A percentile compares a stretch with the other conserved stretches of the same genome.
Evolutionary conservation across 1,140 invertebrate genomes (phyloP).

Genomic region (Achatina immaculata): DNA sequence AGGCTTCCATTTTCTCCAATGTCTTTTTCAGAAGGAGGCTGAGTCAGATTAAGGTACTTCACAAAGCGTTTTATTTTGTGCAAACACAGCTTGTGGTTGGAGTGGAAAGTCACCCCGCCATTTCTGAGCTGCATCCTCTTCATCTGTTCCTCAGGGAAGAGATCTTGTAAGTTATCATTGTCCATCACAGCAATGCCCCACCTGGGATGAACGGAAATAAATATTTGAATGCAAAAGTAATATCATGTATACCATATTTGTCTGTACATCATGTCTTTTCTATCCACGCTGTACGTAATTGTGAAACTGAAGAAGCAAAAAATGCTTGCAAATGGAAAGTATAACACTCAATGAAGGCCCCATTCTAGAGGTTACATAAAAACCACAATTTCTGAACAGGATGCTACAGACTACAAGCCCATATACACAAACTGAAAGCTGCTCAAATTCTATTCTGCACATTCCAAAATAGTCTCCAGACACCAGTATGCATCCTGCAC

Average conservation of each 20-base stretch:
- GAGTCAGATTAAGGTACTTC: constrained; percentile 65
- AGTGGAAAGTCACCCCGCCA: constrained; percentile 88
- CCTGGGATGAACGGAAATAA: too few species aligned
- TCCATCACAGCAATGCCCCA: constrained; percentile 85
- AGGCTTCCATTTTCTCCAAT: constrained; percentile 93
- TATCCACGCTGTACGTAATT: too few species aligned
- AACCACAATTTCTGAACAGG: too few species aligned
- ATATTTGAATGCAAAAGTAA: too few species aligned
- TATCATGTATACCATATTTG: too few species aligned
- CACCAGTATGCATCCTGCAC: too few species aligned
- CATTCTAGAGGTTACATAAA: background rate
- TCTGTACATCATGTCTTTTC: too few species aligned
- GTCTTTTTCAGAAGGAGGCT: constrained; percentile 77
- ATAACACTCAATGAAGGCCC: background rate
- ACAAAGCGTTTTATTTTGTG: constrained; percentile 78
- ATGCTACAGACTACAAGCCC: too few species aligned
- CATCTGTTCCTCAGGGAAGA: constrained; percentile 83
- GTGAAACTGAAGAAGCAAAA: constrained; percentile 23
- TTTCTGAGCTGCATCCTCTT: constrained; percentile 73
- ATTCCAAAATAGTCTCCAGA: too few species aligned
- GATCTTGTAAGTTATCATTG: constrained; percentile 91
- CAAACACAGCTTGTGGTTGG: constrained; percentile 93
- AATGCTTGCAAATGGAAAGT: too few species aligned
- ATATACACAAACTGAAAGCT: too few species aligned
- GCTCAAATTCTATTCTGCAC: too few species aligned